A percentile compares a stretch with the other conserved stretches of the same genome.
Evolutionary conservation across 2,797 vertebrate species (phyloP).

Genomic region (Catostomus latipinnis): DNA sequence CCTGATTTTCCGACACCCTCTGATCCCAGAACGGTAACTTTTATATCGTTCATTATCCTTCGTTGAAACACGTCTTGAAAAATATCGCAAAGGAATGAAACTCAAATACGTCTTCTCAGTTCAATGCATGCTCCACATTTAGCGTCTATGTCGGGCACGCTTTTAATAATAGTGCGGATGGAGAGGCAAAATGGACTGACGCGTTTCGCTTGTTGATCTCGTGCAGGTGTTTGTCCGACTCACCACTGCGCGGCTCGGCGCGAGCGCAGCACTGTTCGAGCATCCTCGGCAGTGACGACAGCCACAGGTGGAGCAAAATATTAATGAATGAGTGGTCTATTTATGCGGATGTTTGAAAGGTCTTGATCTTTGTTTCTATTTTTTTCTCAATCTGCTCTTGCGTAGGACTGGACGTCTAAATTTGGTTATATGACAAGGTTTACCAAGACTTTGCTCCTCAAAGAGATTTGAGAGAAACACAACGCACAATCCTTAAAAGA

Average conservation of each 20-base stretch:
- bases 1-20: conserved; percentile 86
- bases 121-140: not conserved
- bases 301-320: no score
- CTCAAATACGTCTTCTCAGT: not conserved
- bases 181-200: not conserved
- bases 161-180: not conserved
- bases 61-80: not conserved
- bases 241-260: not conserved
- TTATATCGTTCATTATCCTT: conserved; percentile 78
- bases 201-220: conserved; percentile 9
- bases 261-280: not conserved
- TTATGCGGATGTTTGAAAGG: no score
- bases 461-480: no score
- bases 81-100: not conserved
- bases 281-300: conserved; percentile 45
- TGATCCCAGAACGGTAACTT: conserved; percentile 82
- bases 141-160: no score
- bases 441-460: no score
- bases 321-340: no score
- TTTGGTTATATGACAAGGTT: no score
- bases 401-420: no score
- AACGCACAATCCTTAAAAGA: no score
- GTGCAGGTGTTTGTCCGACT: conserved; percentile 6
- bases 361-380: no score
- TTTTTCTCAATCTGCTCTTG: no score